Percentiles rank a stretch among this genome's conserved stretches.
These are phyloP conservation scores for Heteromyza rotundicornis DNA, from an alignment of 2,888 invertebrate genomes.

Conservation along the genomic window DNA sequence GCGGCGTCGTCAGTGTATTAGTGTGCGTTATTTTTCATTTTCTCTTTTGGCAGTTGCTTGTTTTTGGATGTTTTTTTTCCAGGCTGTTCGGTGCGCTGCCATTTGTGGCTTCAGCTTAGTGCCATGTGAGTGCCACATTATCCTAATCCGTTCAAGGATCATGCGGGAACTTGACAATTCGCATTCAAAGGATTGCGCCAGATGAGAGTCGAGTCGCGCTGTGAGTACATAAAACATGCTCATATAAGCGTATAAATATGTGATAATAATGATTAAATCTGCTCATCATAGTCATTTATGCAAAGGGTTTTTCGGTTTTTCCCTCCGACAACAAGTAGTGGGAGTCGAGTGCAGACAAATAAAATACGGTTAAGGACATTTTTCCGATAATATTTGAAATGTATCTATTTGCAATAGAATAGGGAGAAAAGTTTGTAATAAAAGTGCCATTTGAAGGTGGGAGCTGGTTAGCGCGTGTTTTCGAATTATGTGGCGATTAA, in stretches of 20 bases:
- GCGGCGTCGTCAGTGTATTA: slow-evolving; percentile 9
- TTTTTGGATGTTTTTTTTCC: slow-evolving; percentile 38
- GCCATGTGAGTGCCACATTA: background rate
- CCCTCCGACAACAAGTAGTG: slow-evolving; percentile 8
- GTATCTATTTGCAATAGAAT: slow-evolving; percentile 7
- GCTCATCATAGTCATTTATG: slow-evolving; percentile 53
- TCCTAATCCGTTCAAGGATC: slow-evolving; percentile 19
- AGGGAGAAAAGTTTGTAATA: no score
- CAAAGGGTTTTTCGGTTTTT: slow-evolving; percentile 42
- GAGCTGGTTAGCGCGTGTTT: no score
- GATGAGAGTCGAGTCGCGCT: slow-evolving; percentile 11
- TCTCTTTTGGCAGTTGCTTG: no score
- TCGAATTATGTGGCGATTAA: no score
- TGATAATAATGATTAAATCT: slow-evolving; percentile 59
- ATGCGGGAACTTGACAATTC: slow-evolving; percentile 29
- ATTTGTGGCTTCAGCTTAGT: slow-evolving; percentile 53
- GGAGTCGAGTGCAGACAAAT: slow-evolving; percentile 21
- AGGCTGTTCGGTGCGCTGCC: slow-evolving; percentile 45
- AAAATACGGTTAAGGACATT: slow-evolving; percentile 36
- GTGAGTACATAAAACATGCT: slow-evolving; percentile 58
- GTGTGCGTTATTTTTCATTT: slow-evolving; percentile 24
- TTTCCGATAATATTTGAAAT: slow-evolving; percentile 41
- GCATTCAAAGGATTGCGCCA: slow-evolving; percentile 48
- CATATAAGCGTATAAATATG: slow-evolving; percentile 59
- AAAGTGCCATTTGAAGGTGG: no score